These are phyloP conservation scores for Aphidius gifuensis DNA, from an alignment of 1,140 invertebrate genomes.

Conservation along the genomic window DNA sequence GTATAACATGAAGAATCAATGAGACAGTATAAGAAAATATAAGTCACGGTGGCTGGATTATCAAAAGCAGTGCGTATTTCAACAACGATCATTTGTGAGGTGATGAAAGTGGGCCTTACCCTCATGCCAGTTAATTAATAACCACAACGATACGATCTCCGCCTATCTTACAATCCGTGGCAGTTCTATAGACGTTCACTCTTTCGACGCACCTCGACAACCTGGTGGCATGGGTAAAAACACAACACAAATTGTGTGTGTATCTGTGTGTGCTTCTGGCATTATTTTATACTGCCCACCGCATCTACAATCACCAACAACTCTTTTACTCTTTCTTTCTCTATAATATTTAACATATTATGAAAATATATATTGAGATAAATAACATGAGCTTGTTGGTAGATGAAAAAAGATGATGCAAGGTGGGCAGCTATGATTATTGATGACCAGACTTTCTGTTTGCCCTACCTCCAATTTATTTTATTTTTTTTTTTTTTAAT, in stretches of 20 bases:
- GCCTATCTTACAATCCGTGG: slow-evolving; percentile 46
- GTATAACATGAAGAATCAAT: no score
- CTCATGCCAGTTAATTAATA: slow-evolving; percentile 53
- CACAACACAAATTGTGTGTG: neutral
- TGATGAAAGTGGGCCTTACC: slow-evolving; percentile 54
- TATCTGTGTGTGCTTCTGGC: neutral
- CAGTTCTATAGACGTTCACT: neutral
- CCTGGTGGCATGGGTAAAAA: slow-evolving; percentile 39
- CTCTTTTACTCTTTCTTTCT: no score
- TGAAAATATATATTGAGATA: no score
- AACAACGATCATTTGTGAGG: slow-evolving; percentile 43
- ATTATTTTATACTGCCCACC: neutral
- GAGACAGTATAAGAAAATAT: no score
- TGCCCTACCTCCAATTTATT: neutral
- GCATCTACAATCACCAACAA: neutral
- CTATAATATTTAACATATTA: no score
- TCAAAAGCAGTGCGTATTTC: no score
- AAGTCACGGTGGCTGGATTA: no score
- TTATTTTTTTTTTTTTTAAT: neutral
- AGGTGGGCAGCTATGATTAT: slow-evolving; percentile 22
- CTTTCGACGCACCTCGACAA: slow-evolving; percentile 32
- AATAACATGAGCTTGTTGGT: neutral
- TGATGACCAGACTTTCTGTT: slow-evolving; percentile 38
- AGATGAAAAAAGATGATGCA: slow-evolving; percentile 7
- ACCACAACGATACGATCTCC: slow-evolving; percentile 53